Evolutionary conservation across 2,888 invertebrate genomes (phyloP), one percentile per base, ranked within the genome.

Genomic region (Automeris io): DNA sequence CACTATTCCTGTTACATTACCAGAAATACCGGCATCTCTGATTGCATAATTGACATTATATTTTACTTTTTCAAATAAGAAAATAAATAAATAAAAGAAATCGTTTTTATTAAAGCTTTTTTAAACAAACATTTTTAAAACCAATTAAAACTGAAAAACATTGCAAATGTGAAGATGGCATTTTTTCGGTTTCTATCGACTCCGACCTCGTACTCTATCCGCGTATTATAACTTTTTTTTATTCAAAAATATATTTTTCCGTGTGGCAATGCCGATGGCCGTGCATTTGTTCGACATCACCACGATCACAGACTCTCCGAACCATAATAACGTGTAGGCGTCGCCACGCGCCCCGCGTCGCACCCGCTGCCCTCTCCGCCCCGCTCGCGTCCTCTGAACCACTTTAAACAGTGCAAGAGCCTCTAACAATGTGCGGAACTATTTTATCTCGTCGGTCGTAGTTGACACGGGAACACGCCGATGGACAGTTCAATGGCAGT

Each of bases 221-320:
- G 22, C 26, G 13, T 16, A 16, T 26, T n/a, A 26, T 8, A 13
- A 19, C 19, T 5, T 13, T 5, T 31, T 23, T 11, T 22, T 31
- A 37, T 18, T 19, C 21, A 32, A 25, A 39, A 21, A 42, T 12
- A 41, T 36, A 38, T 42, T 51, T 51, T 54, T 50, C 41, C 45
- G 49, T 66, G 63, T 63, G 65, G 65, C 65, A 63, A 59, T 48
- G 40, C 39, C 37, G 46, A 67, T 60, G 65, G 60, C 65, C 65
- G 58, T 55, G 36, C 38, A 39, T 47, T 46, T 49, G 52, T 53
- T 50, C 44, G 49, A 51, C 49, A 46, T 44, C 43, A 42, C 40
- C 47, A 54, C 49, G 57, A 54, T 64, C 69, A 67, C 71, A 70
- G 66, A 70, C 65, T 53, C 54, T 61, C 62, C 68, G 47, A 64